phyloP scores from a whole-genome alignment of 2,113 vertebrate genomes.

The Xiphorhynchus elegans region DNA sequence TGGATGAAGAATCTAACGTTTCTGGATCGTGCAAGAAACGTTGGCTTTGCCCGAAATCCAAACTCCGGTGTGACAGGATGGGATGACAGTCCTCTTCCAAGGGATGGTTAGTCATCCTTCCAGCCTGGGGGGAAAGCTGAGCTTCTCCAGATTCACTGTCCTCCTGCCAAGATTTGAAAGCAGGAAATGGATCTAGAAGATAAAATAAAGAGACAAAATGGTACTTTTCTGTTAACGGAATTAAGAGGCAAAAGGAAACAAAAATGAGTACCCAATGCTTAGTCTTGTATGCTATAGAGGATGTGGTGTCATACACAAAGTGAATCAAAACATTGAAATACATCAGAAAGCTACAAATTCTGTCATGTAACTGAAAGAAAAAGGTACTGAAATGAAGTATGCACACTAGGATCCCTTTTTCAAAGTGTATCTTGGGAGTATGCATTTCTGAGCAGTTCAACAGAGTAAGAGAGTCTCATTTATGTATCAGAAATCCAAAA shows the following conservation, averaged over 20 bases:
- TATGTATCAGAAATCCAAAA: neutral
- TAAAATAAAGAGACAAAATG: constrained; percentile 57
- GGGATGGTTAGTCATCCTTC: constrained; percentile 90
- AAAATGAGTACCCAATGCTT: constrained; percentile 21
- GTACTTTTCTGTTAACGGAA: constrained; percentile 30
- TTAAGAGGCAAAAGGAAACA: constrained; percentile 15
- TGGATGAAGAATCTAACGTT: constrained; percentile 85
- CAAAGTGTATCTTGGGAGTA: constrained; percentile 56
- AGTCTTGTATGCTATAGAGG: constrained; percentile 45
- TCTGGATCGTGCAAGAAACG: constrained; percentile 90
- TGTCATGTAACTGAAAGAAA: constrained; percentile 47
- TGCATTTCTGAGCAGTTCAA: constrained; percentile 1
- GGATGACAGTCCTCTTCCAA: constrained; percentile 88
- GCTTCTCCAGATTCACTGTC: constrained; percentile 93
- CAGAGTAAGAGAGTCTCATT: neutral
- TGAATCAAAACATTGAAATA: constrained; percentile 51
- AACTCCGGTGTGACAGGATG: constrained; percentile 86
- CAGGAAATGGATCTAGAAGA: constrained; percentile 90
- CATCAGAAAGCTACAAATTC: constrained; percentile 62
- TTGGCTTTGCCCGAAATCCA: constrained; percentile 94
- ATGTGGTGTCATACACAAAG: constrained; percentile 59
- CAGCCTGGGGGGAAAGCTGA: constrained; percentile 93
- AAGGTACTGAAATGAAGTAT: constrained; percentile 46
- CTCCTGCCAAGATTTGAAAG: constrained; percentile 95
- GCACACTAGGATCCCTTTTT: constrained; percentile 67